Evolutionary conservation across 35 echinoderm and acorn worm genomes (phyloP).

Genomic region (Ptychodera flava): DNA sequence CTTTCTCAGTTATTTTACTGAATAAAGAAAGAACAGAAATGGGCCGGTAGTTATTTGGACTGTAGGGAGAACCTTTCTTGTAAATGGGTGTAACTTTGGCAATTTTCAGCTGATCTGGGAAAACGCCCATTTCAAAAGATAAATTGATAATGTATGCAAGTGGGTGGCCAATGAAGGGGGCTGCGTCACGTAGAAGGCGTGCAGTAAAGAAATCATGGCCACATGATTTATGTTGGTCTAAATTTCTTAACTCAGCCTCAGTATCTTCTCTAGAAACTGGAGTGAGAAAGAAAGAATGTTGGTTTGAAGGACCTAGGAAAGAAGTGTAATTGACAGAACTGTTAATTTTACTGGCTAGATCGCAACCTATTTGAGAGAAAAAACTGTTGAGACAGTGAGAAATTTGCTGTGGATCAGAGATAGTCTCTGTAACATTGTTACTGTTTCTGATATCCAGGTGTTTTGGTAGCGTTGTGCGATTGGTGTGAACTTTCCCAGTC

Average conservation of each 20-base stretch:
- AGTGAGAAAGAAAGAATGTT: not conserved
- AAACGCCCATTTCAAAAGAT: not conserved
- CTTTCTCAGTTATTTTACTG: not conserved
- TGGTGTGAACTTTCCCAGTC: too few species aligned
- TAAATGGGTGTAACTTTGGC: conserved; percentile 6
- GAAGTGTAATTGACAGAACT: not conserved
- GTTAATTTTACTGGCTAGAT: not conserved
- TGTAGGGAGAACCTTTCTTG: not conserved
- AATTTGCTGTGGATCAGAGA: not conserved
- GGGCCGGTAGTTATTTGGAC: not conserved
- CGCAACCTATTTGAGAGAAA: not conserved
- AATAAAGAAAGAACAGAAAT: not conserved
- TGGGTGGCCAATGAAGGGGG: not conserved
- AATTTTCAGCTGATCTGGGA: not conserved
- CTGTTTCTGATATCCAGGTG: not conserved
- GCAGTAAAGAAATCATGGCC: not conserved
- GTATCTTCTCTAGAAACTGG: not conserved
- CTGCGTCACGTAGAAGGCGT: too few species aligned
- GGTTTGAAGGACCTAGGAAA: not conserved
- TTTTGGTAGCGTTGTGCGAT: not conserved
- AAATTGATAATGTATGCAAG: not conserved
- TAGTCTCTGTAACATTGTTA: not conserved
- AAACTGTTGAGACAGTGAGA: not conserved
- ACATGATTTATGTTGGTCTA: not conserved
- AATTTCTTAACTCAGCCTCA: not conserved